Evolutionary conservation across 1,140 invertebrate species (phyloP), one percentile per base, ranked within the genome.

Genomic region (Hermetia illucens): DNA sequence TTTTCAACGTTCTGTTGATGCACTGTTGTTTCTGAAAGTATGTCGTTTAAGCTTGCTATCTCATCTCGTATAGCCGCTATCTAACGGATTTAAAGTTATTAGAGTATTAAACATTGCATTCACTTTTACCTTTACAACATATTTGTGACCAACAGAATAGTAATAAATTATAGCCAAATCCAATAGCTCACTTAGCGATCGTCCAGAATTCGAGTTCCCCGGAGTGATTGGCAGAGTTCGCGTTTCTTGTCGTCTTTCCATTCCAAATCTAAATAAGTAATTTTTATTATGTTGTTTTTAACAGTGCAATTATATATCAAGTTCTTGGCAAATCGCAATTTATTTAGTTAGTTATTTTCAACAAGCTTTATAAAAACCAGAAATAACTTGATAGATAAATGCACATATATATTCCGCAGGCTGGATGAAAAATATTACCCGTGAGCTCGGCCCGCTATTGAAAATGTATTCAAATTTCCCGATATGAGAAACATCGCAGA

Each of bases 131-230:
- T 61, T 60, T 1, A 60, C 49, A 39, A 60, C 55, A 42, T 61
- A 58, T 35, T 61, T 61, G 21, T 61, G 58, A 0, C 58, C 57
- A 12, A 58, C 53, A 6, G 53, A 53, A 33, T 61, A 60, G 37
- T 61, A 61, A 29, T 55, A 61, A 3, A 61, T 43, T 2, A 58
- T 41, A 27, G 52, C 50, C 6, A 56, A 39, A 30, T 61, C 58
- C 33, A 61, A 34, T n/a, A 61, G 30, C 20, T 61, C 55, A 21
- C 44, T 52, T 3, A 61, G 22, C 15, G 58, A 53, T 12, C 45
- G 19, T 16, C 54, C 46, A 4, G 34, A 22, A 21, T 38, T 29
- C 1, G 39, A 33, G 38, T 55, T 56, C 5, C 58, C 57, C n/a
- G 0, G 36, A 6, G 15, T 21, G 10, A 10, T n/a, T n/a, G n/a